These are phyloP conservation scores for Aramus guarauna DNA, from an alignment of 2,113 vertebrate genomes.

Conservation along the genomic window DNA sequence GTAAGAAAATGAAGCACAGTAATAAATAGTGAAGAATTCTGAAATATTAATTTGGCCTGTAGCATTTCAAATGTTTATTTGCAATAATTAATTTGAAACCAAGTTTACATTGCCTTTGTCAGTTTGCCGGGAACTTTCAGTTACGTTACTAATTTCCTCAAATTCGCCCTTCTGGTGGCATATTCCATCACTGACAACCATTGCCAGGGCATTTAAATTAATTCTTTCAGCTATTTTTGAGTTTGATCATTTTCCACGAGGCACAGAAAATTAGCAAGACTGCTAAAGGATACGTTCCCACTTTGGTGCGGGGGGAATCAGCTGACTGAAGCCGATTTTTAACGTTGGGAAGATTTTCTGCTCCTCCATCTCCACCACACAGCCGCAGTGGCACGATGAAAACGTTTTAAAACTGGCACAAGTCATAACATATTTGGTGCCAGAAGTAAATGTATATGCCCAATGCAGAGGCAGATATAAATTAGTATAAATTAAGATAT, in stretches of 20 bases:
- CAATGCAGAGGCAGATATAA: neutral
- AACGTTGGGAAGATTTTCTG: neutral
- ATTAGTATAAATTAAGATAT: neutral
- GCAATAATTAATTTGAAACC: conserved; percentile 46
- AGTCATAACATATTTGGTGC: rapidly evolving
- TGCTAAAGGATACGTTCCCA: neutral
- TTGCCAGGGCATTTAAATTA: neutral
- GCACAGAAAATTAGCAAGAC: neutral
- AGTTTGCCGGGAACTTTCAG: conserved; percentile 20
- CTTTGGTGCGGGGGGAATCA: rapidly evolving
- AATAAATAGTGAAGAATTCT: conserved; percentile 42
- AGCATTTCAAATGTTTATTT: conserved; percentile 53
- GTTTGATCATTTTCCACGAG: neutral
- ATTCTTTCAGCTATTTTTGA: neutral
- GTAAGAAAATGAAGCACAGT: conserved; percentile 51
- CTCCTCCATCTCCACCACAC: rapidly evolving
- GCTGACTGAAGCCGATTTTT: neutral
- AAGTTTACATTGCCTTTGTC: conserved; percentile 9
- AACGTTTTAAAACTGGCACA: neutral
- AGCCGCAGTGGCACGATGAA: neutral
- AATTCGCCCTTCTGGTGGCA: neutral
- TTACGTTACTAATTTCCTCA: neutral
- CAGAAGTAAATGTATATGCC: rapidly evolving
- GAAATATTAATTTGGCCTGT: conserved; percentile 65
- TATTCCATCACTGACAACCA: neutral